Evolutionary conservation across 2,888 invertebrate genomes (phyloP).

Genomic region (Axea sp.): DNA sequence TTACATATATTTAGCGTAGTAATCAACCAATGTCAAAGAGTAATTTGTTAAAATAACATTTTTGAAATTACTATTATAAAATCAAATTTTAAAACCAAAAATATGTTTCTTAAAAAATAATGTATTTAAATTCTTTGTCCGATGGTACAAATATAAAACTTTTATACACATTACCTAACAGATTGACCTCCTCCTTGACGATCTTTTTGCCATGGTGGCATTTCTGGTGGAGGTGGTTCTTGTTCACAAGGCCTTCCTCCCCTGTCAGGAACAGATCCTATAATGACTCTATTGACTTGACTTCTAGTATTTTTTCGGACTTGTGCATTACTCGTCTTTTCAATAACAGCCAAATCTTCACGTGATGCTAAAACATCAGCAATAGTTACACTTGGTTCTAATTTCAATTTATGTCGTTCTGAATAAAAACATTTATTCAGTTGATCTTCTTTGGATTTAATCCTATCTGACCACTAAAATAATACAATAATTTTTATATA

Average conservation of each 20-base stretch:
- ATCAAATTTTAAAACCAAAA: no score
- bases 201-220: conserved; percentile 95
- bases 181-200: conserved; percentile 78
- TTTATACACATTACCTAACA: conserved; percentile 12
- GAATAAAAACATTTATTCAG: conserved; percentile 83
- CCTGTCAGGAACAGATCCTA: conserved; percentile 95
- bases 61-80: no score
- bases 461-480: conserved; percentile 90
- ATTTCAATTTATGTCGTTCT: conserved; percentile 80
- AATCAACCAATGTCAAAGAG: no score
- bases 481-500: no score
- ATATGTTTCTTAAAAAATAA: no score
- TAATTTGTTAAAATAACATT: no score
- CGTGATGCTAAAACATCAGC: conserved; percentile 92
- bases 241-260: conserved; percentile 96
- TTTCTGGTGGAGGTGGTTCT: conserved; percentile 96
- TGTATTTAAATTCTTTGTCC: no score
- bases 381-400: conserved; percentile 85
- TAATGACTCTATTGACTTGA: conserved; percentile 92
- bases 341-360: conserved; percentile 90
- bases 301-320: conserved; percentile 92
- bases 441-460: conserved; percentile 86
- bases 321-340: conserved; percentile 93
- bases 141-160: no score
- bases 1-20: no score